Evolutionary conservation across 2,888 invertebrate genomes (phyloP).

Genomic region (Thysanoteuthis rhombus): DNA sequence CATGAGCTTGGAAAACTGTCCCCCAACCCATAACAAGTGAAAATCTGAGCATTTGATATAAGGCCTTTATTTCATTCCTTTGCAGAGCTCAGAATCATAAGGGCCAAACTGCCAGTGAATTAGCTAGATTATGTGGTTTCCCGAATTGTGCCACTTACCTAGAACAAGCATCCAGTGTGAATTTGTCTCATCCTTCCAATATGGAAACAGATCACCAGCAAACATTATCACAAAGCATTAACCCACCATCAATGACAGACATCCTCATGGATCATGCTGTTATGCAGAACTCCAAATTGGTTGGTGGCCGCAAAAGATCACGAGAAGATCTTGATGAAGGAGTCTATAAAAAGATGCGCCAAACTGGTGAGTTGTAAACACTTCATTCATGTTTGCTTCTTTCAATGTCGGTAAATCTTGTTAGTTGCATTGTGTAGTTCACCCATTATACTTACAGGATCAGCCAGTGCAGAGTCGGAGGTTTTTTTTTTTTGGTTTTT

Average conservation of each 20-base stretch:
- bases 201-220: constrained; percentile 41
- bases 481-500: no score
- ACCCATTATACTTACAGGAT: no score
- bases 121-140: constrained; percentile 51
- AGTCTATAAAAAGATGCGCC: constrained; percentile 42
- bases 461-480: no score
- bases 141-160: constrained; percentile 54
- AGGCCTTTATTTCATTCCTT: neutral
- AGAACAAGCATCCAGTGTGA: constrained; percentile 43
- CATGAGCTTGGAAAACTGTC: no score
- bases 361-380: constrained; percentile 38
- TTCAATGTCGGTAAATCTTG: neutral
- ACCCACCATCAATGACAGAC: constrained; percentile 34
- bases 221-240: constrained; percentile 35
- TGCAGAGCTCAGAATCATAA: constrained; percentile 57
- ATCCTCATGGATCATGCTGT: constrained; percentile 39
- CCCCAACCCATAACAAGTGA: no score
- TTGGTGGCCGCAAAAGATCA: constrained; percentile 53
- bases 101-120: constrained; percentile 50
- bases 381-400: neutral
- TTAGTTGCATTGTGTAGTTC: neutral
- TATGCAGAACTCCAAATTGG: constrained; percentile 39
- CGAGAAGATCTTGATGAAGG: constrained; percentile 51
- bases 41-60: no score
- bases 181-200: constrained; percentile 40